Percentiles rank a stretch among this genome's conserved stretches.
These are phyloP conservation scores for Leptestheria dahalacensis DNA, from an alignment of 1,140 invertebrate genomes.

Conservation along the genomic window DNA sequence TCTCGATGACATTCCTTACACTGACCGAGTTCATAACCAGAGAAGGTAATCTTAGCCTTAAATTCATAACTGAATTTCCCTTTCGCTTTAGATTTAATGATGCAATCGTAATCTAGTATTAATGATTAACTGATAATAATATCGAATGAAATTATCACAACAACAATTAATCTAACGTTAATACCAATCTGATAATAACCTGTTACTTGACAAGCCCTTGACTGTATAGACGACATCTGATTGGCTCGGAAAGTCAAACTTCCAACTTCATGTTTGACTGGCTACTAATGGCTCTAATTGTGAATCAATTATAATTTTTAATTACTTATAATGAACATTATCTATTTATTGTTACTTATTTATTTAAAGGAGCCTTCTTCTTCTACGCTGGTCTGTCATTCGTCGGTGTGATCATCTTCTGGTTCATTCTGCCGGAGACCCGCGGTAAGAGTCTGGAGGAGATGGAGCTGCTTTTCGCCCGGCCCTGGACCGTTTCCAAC, in stretches of 20 bases:
- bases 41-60: constrained; percentile 24
- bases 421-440: constrained; percentile 38
- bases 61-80: too few species aligned
- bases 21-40: constrained; percentile 22
- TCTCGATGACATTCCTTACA: constrained; percentile 43
- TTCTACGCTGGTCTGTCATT: constrained; percentile 35
- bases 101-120: too few species aligned
- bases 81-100: too few species aligned
- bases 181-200: too few species aligned
- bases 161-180: too few species aligned
- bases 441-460: constrained; percentile 38
- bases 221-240: not conserved
- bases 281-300: too few species aligned
- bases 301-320: too few species aligned
- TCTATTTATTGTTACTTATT: constrained; percentile 10
- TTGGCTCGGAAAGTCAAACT: too few species aligned
- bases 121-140: too few species aligned
- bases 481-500: constrained; percentile 11
- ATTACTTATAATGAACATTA: not conserved
- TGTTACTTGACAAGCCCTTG: not conserved
- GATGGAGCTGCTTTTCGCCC: constrained; percentile 32
- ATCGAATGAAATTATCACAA: too few species aligned
- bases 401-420: constrained; percentile 34
- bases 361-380: constrained; percentile 37
- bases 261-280: too few species aligned